phyloP scores from a whole-genome alignment of 2,888 invertebrate genomes.

The Temnothorax ravouxi region DNA sequence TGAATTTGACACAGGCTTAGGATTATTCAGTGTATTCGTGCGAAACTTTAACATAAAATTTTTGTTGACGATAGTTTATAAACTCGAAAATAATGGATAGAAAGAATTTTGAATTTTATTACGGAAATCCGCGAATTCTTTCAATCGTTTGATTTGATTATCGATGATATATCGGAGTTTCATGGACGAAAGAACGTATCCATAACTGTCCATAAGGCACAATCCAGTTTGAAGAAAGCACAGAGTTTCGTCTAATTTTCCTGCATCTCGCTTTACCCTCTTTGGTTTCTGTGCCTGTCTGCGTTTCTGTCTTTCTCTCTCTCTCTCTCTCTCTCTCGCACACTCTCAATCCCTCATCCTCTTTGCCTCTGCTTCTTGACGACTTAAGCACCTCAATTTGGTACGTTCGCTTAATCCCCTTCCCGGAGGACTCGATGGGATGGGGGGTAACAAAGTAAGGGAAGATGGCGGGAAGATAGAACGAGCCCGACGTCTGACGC shows the following conservation, averaged over 20 bases:
- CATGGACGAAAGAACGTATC: conserved; percentile 74
- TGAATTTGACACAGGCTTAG: neutral
- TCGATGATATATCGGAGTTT: conserved; percentile 65
- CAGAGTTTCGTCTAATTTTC: conserved; percentile 80
- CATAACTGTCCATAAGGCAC: conserved; percentile 72
- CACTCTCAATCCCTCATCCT: conserved; percentile 52
- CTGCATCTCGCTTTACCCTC: conserved; percentile 60
- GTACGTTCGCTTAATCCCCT: conserved; percentile 81
- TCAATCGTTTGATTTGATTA: conserved; percentile 60
- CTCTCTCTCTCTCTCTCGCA: neutral
- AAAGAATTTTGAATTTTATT: conserved; percentile 22
- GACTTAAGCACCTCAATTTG: conserved; percentile 82
- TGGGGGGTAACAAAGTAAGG: conserved; percentile 65
- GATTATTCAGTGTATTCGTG: neutral
- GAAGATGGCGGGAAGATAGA: conserved; percentile 67
- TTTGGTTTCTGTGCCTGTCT: conserved; percentile 60
- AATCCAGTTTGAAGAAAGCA: conserved; percentile 76
- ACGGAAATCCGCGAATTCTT: conserved; percentile 32
- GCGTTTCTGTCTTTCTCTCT: conserved; percentile 53
- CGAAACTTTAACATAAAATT: neutral
- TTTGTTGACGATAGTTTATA: neutral
- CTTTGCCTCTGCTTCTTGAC: conserved; percentile 70
- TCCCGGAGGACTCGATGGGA: conserved; percentile 59
- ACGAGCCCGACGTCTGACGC: conserved; percentile 66
- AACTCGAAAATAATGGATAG: neutral